phyloP scores from a whole-genome alignment of 2,797 vertebrate species.

The Pygocentrus nattereri region DNA sequence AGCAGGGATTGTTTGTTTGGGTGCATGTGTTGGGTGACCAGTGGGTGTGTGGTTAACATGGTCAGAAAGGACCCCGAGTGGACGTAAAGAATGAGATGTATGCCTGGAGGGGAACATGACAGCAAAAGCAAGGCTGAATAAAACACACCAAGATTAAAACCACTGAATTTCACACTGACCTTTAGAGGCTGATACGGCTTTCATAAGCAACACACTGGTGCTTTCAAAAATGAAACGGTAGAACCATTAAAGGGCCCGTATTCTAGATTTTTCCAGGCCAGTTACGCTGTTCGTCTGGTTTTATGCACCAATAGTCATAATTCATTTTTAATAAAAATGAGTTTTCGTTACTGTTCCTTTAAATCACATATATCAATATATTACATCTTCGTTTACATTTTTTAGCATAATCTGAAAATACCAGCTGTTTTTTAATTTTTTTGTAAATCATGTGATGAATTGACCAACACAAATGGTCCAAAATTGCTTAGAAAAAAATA shows the following conservation, averaged over 20 bases:
- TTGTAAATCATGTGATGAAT: no score
- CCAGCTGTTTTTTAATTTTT: no score
- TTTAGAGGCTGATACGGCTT: neutral
- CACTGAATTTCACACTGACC: neutral
- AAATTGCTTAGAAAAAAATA: no score
- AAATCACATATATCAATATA: no score
- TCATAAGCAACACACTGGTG: neutral
- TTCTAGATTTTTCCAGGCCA: neutral
- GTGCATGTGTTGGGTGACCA: neutral
- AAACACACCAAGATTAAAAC: conserved; percentile 30
- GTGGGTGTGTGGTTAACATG: neutral
- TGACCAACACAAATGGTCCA: no score
- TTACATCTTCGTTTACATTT: no score
- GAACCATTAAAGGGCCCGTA: neutral
- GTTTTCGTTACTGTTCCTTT: no score
- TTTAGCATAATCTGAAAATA: no score
- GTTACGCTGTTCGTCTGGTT: no score
- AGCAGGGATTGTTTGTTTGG: neutral
- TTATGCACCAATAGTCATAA: no score
- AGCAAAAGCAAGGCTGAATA: conserved; percentile 39
- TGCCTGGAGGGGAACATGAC: neutral
- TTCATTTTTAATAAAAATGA: no score
- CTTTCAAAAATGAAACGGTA: neutral
- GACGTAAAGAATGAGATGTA: neutral
- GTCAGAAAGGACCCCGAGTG: neutral